A percentile compares a stretch with the other conserved stretches of the same genome.
phyloP scores from a whole-genome alignment of 2,888 invertebrate species.

The Drosophila putrida region DNA sequence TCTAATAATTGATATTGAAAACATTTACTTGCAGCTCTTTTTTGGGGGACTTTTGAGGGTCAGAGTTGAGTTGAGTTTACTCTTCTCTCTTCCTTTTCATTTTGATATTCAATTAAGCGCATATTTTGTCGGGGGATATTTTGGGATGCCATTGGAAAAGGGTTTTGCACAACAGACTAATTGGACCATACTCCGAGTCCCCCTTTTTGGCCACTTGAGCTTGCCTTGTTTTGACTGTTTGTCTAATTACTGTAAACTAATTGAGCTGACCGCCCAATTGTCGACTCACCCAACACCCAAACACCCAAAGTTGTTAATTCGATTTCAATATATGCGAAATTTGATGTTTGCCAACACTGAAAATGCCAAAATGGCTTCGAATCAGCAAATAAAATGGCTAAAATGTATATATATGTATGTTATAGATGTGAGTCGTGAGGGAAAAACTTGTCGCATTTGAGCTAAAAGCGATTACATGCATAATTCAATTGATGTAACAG shows the following conservation, averaged over 20 bases:
- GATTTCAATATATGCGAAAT: constrained; percentile 59
- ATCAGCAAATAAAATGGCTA: constrained; percentile 10
- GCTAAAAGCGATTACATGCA: constrained; percentile 73
- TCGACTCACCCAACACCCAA: background rate
- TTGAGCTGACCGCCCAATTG: constrained; percentile 44
- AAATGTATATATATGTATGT: too few species aligned
- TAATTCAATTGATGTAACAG: constrained; percentile 76
- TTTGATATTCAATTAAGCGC: constrained; percentile 70
- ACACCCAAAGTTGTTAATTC: constrained; percentile 47
- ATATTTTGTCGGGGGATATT: constrained; percentile 65
- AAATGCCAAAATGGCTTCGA: constrained; percentile 27
- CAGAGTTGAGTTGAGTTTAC: constrained; percentile 10
- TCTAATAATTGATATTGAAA: constrained; percentile 77
- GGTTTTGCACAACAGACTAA: constrained; percentile 53
- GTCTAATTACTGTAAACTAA: constrained; percentile 70
- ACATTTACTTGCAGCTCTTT: constrained; percentile 46
- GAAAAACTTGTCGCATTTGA: constrained; percentile 24
- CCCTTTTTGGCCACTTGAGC: constrained; percentile 12
- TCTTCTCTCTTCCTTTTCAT: background rate
- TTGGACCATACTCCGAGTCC: constrained; percentile 46
- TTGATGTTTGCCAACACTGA: constrained; percentile 28
- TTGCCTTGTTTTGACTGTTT: constrained; percentile 47
- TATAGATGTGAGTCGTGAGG: constrained; percentile 2
- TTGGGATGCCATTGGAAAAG: constrained; percentile 40
- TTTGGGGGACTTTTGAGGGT: constrained; percentile 47